phyloP scores from a whole-genome alignment of 2,113 vertebrate genomes.

The Gambusia holbrooki region DNA sequence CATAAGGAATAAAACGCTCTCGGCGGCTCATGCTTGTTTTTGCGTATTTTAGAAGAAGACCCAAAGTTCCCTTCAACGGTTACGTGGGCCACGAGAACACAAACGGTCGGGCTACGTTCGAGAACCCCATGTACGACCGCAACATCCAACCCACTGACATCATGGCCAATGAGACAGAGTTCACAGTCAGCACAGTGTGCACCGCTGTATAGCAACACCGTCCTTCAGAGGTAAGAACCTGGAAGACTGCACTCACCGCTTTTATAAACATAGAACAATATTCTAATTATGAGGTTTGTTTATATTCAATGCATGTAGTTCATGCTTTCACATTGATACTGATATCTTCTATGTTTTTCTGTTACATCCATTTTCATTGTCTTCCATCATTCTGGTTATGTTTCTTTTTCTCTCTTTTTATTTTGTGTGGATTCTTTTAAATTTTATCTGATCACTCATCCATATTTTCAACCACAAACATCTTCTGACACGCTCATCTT shows the following conservation, averaged over 20 bases:
- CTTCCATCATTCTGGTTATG: background rate
- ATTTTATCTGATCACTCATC: background rate
- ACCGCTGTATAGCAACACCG: slow-evolving; percentile 93
- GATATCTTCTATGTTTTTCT: slow-evolving; percentile 27
- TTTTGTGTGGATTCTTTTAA: background rate
- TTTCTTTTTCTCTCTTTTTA: background rate
- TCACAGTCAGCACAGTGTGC: slow-evolving; percentile 99
- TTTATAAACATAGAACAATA: slow-evolving; percentile 29
- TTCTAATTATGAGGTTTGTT: background rate
- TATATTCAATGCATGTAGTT: background rate
- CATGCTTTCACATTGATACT: background rate
- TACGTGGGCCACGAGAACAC: slow-evolving; percentile 97
- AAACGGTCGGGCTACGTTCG: slow-evolving; percentile 92
- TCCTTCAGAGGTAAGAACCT: slow-evolving; percentile 72
- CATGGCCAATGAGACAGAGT: slow-evolving; percentile 91
- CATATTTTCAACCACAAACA: background rate
- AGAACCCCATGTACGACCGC: slow-evolving; percentile 99
- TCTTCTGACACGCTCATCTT: background rate
- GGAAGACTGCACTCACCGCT: slow-evolving; percentile 16
- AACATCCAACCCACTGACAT: slow-evolving; percentile 96
- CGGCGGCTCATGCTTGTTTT: background rate
- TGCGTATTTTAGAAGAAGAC: slow-evolving; percentile 88
- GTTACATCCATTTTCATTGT: slow-evolving; percentile 8
- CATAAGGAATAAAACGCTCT: background rate
- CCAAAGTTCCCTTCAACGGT: slow-evolving; percentile 97